phyloP scores from a whole-genome alignment of 1,140 invertebrate species.

The Atta texana region DNA sequence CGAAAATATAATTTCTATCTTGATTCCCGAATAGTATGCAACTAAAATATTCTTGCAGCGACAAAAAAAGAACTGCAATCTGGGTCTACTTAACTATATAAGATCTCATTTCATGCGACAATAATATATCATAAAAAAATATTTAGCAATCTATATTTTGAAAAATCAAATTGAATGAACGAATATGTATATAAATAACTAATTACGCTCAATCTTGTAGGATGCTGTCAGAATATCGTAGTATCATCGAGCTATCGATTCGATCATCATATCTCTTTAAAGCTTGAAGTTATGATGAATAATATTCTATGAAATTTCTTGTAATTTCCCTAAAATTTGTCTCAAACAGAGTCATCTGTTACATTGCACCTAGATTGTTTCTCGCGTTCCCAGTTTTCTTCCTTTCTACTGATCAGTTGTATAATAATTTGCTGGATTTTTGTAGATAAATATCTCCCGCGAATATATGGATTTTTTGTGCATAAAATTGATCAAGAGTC shows the following conservation, averaged over 20 bases:
- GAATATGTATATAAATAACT: slow-evolving; percentile 7
- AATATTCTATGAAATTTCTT: neutral
- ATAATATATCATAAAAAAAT: slow-evolving; percentile 8
- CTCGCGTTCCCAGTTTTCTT: neutral
- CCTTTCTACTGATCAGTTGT: neutral
- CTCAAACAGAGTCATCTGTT: neutral
- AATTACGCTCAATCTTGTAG: slow-evolving; percentile 44
- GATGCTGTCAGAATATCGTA: slow-evolving; percentile 38
- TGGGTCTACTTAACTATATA: slow-evolving; percentile 44
- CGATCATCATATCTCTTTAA: neutral
- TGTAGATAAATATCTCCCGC: slow-evolving; percentile 13
- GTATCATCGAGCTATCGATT: neutral
- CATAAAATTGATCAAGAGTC: slow-evolving; percentile 37
- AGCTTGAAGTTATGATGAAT: neutral
- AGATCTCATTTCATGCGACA: slow-evolving; percentile 29
- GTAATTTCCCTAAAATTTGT: neutral
- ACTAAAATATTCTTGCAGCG: slow-evolving; percentile 23
- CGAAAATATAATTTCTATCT: neutral
- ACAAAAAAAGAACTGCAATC: slow-evolving; percentile 24
- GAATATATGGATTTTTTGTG: slow-evolving; percentile 7
- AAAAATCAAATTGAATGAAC: slow-evolving; percentile 27
- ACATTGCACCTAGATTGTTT: neutral
- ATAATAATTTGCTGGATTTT: neutral
- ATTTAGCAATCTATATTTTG: slow-evolving; percentile 15
- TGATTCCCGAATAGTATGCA: neutral